Conservation (phyloP, 2,797 vertebrate genomes). For the Gallirallus australis region DNA sequence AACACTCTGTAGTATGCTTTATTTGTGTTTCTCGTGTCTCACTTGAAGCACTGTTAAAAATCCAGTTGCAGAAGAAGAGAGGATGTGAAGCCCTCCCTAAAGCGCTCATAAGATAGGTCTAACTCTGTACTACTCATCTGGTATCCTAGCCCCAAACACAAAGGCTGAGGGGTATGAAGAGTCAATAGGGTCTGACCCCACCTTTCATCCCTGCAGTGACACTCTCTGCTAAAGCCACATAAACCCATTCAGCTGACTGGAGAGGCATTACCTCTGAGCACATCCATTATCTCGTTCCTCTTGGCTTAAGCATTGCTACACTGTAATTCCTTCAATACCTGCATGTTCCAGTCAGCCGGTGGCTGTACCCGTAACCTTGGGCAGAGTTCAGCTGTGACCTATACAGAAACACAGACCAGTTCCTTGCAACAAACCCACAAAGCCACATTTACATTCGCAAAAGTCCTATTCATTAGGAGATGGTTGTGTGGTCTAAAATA, state of each 20-base stretch:
- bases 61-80: not conserved
- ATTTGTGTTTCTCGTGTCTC: not conserved
- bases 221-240: not conserved
- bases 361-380: not conserved
- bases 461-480: not conserved
- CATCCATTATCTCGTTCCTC: not conserved
- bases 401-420: not conserved
- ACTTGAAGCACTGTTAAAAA: not conserved
- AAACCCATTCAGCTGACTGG: not conserved
- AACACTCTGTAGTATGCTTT: not conserved
- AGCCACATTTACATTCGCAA: accelerated
- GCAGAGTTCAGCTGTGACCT: not conserved
- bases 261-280: not conserved
- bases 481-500: not conserved
- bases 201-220: not conserved
- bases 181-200: not conserved
- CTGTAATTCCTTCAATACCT: not conserved
- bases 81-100: not conserved
- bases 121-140: not conserved
- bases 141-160: not conserved
- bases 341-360: not conserved
- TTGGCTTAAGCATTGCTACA: not conserved
- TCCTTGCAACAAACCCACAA: not conserved
- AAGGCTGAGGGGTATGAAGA: not conserved
- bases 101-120: not conserved